These are phyloP conservation scores for Choristoneura fumiferana DNA, from an alignment of 1,140 invertebrate genomes.

Conservation along the genomic window DNA sequence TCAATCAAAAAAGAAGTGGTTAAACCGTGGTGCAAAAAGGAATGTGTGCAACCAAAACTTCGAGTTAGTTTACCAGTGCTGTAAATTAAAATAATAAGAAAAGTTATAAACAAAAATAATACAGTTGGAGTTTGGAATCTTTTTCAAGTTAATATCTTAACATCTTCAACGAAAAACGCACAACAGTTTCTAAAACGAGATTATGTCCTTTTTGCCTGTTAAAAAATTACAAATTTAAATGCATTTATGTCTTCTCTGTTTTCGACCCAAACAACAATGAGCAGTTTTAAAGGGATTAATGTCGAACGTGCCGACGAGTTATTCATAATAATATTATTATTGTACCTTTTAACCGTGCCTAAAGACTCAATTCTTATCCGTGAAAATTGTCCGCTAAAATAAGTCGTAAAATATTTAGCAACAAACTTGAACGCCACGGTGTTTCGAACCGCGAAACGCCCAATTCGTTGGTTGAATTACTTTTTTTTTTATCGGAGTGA, in stretches of 20 bases:
- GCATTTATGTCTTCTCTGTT: constrained; percentile 30
- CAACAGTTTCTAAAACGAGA: constrained; percentile 37
- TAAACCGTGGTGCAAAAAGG: constrained; percentile 2
- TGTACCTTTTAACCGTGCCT: constrained; percentile 12
- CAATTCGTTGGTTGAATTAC: not conserved
- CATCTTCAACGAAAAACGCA: not conserved
- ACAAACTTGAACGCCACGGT: constrained; percentile 12
- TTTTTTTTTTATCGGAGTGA: not conserved
- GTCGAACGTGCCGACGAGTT: constrained; percentile 26
- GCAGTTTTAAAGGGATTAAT: constrained; percentile 40
- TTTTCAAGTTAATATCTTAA: constrained; percentile 7
- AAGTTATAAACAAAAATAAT: not conserved
- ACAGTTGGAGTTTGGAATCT: not conserved
- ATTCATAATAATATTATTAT: constrained; percentile 30
- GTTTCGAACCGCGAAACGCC: not conserved
- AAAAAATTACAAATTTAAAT: constrained; percentile 27
- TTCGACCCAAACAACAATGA: constrained; percentile 28
- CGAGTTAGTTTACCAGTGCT: not conserved
- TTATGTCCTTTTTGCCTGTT: constrained; percentile 31
- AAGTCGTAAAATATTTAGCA: constrained; percentile 19
- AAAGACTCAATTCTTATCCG: constrained; percentile 9
- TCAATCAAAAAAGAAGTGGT: not conserved
- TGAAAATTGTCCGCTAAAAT: constrained; percentile 17
- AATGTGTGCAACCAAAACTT: constrained; percentile 4
- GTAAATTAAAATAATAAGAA: constrained; percentile 8